phyloP scores from a whole-genome alignment of 2,888 invertebrate genomes.

The Acronicta leporina region DNA sequence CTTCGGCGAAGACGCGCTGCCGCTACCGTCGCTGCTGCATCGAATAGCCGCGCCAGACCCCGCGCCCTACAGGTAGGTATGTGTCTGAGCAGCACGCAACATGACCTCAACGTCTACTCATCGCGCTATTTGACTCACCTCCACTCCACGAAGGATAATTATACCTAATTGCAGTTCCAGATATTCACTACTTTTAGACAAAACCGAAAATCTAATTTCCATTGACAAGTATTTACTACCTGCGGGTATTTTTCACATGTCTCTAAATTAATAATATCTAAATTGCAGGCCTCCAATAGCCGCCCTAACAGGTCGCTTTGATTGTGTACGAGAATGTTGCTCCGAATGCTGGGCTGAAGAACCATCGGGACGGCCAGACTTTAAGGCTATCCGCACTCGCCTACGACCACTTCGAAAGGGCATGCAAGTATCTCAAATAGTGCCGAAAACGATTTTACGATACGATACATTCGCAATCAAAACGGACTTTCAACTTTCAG shows the following conservation, averaged over 20 bases:
- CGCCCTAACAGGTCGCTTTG: slow-evolving; percentile 94
- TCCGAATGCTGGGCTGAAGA: slow-evolving; percentile 96
- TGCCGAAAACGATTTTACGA: not conserved
- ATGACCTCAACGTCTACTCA: slow-evolving; percentile 4
- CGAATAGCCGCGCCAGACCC: slow-evolving; percentile 88
- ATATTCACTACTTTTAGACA: not conserved
- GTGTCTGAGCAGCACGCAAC: slow-evolving; percentile 63
- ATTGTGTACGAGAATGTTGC: slow-evolving; percentile 95
- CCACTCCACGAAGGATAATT: not conserved
- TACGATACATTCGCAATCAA: not conserved
- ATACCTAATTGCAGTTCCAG: not conserved
- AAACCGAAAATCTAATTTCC: too few relatives aligned
- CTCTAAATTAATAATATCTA: not conserved
- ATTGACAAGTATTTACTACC: too few relatives aligned
- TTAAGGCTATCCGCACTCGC: slow-evolving; percentile 93
- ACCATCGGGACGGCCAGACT: slow-evolving; percentile 94
- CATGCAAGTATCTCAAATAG: slow-evolving; percentile 90
- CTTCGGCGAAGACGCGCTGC: slow-evolving; percentile 92
- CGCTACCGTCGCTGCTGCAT: slow-evolving; percentile 90
- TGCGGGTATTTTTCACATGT: not conserved
- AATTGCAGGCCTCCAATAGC: slow-evolving; percentile 93
- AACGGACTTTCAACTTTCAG: slow-evolving; percentile 79
- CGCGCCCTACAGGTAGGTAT: slow-evolving; percentile 90
- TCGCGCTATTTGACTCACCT: slow-evolving; percentile 1
- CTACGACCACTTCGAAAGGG: slow-evolving; percentile 95